These are phyloP conservation scores for Microdon myrmicae DNA, from an alignment of 2,888 invertebrate species.

Conservation along the genomic window DNA sequence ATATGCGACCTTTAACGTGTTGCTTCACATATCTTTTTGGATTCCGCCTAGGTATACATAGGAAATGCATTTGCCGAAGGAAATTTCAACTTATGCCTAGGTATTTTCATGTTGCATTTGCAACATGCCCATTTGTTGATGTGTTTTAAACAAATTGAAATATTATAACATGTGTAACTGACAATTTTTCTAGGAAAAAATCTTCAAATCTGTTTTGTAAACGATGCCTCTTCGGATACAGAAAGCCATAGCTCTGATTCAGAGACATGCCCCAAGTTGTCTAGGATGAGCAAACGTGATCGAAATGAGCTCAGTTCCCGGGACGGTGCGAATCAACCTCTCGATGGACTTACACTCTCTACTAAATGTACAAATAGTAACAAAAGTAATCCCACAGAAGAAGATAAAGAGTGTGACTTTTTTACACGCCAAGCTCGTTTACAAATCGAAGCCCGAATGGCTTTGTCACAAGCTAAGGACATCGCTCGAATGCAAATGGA, in stretches of 20 bases:
- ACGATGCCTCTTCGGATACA: constrained; percentile 87
- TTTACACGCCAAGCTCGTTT: constrained; percentile 83
- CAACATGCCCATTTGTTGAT: too few species aligned
- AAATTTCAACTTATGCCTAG: too few species aligned
- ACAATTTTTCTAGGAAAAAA: constrained; percentile 81
- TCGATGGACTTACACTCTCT: constrained; percentile 58
- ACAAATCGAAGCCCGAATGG: constrained; percentile 88
- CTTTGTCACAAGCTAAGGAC: constrained; percentile 88
- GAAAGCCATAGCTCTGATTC: constrained; percentile 82
- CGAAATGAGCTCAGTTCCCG: constrained; percentile 38
- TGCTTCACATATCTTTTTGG: too few species aligned
- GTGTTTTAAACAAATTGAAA: too few species aligned
- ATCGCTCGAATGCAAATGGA: constrained; percentile 93
- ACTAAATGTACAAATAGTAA: constrained; percentile 55
- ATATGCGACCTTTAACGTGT: too few species aligned
- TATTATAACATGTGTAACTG: too few species aligned
- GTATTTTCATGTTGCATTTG: too few species aligned
- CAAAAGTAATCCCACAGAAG: constrained; percentile 61
- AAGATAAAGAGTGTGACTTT: constrained; percentile 78
- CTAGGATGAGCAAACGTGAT: constrained; percentile 55
- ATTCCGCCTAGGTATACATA: too few species aligned
- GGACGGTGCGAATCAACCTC: constrained; percentile 56
- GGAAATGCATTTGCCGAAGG: too few species aligned
- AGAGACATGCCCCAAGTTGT: constrained; percentile 68
- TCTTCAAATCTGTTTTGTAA: constrained; percentile 96